Conservation (phyloP, 2,797 vertebrate species). For the Lophotriccus pileatus region DNA sequence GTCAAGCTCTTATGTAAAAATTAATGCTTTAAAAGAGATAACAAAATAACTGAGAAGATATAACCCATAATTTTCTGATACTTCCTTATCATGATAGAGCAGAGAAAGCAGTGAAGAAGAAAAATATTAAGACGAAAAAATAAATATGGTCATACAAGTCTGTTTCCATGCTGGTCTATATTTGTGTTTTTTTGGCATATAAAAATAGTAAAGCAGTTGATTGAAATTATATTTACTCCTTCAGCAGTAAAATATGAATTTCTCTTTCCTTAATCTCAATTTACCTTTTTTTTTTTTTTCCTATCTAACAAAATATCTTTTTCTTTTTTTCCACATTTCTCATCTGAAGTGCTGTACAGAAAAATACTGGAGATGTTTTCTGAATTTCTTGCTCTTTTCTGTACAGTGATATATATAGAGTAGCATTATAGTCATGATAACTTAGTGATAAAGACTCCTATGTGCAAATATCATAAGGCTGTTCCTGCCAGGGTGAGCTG, state of each 20-base stretch:
- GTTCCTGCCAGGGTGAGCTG: not conserved
- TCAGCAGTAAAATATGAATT: not conserved
- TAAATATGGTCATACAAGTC: accelerated
- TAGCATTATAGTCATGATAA: not conserved
- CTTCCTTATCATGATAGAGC: not conserved
- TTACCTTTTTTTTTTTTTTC: not conserved
- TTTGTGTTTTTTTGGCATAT: not conserved
- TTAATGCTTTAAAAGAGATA: not conserved
- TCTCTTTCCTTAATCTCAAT: not conserved
- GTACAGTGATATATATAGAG: not conserved
- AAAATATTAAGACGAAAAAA: not conserved
- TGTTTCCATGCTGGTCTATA: not conserved
- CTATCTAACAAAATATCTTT: not conserved
- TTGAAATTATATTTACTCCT: not conserved
- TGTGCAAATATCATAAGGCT: not conserved
- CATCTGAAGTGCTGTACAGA: not conserved
- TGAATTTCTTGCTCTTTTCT: not conserved
- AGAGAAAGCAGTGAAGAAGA: not conserved
- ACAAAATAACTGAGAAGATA: not conserved
- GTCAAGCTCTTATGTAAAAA: not conserved
- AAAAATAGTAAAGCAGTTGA: not conserved
- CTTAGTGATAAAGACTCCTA: not conserved
- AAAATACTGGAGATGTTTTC: not conserved
- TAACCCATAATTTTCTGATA: not conserved
- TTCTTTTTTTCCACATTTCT: not conserved